Conservation (phyloP, 2,797 vertebrate genomes). For the Pitangus sulphuratus region DNA sequence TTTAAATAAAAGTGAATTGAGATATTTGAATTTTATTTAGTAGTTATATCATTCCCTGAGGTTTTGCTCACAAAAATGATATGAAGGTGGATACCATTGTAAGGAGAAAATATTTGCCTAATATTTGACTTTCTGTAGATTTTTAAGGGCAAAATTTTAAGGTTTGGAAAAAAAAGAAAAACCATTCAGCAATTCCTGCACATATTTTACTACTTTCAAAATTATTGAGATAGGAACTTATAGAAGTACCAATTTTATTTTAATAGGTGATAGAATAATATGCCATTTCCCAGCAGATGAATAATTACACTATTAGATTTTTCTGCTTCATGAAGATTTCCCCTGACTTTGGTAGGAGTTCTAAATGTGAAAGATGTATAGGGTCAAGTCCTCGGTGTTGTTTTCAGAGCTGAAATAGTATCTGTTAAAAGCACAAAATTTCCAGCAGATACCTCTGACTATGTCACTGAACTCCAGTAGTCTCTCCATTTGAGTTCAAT, state of each 20-base stretch:
- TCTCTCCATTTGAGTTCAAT: background rate
- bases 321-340: slow-evolving; percentile 37
- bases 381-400: background rate
- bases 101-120: background rate
- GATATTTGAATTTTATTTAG: background rate
- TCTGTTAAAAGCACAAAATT: background rate
- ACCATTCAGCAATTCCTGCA: background rate
- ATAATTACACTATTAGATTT: slow-evolving; percentile 24
- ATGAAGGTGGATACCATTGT: background rate
- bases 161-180: background rate
- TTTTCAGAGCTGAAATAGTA: background rate
- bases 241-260: slow-evolving; percentile 19
- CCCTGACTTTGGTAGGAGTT: slow-evolving; percentile 4
- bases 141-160: slow-evolving; percentile 26
- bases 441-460: background rate
- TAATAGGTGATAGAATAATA: slow-evolving; percentile 29
- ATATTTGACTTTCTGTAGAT: slow-evolving; percentile 26
- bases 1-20: background rate
- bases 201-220: slow-evolving; percentile 44
- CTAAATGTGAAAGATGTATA: background rate
- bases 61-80: background rate
- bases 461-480: background rate
- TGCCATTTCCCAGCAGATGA: background rate
- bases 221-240: slow-evolving; percentile 24
- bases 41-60: background rate